phyloP scores from a whole-genome alignment of 2,797 vertebrate genomes.

The Intellagama lesueurii region DNA sequence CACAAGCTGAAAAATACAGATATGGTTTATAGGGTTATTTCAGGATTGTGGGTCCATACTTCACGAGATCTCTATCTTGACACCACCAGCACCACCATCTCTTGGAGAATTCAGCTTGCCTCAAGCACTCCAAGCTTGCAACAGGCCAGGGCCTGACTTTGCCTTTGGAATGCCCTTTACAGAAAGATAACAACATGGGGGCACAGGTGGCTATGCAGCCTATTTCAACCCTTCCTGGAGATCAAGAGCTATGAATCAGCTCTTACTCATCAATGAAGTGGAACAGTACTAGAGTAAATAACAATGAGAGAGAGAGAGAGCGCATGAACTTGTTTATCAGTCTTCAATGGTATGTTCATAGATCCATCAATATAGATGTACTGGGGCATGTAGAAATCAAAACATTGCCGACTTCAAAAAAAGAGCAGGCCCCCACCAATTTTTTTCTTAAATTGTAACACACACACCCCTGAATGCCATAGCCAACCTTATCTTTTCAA shows the following conservation, averaged over 20 bases:
- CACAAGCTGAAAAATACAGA: no score
- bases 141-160: conserved; percentile 8
- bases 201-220: no score
- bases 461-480: no score
- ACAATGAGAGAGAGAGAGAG: background rate
- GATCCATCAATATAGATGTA: background rate
- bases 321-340: conserved; percentile 9
- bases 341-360: background rate
- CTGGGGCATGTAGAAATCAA: background rate
- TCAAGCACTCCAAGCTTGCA: background rate
- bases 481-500: background rate
- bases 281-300: background rate
- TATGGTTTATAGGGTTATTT: background rate
- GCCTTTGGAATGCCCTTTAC: conserved; percentile 1
- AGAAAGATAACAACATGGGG: conserved; percentile 1
- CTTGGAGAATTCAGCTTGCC: background rate
- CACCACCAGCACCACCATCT: background rate
- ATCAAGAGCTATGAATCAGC: background rate
- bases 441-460: no score
- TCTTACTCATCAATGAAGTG: background rate
- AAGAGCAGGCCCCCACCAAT: background rate
- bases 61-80: background rate
- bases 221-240: background rate
- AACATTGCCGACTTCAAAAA: background rate
- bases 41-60: background rate